These are phyloP conservation scores for Agriopis marginaria DNA, from an alignment of 2,888 invertebrate species.

Conservation along the genomic window DNA sequence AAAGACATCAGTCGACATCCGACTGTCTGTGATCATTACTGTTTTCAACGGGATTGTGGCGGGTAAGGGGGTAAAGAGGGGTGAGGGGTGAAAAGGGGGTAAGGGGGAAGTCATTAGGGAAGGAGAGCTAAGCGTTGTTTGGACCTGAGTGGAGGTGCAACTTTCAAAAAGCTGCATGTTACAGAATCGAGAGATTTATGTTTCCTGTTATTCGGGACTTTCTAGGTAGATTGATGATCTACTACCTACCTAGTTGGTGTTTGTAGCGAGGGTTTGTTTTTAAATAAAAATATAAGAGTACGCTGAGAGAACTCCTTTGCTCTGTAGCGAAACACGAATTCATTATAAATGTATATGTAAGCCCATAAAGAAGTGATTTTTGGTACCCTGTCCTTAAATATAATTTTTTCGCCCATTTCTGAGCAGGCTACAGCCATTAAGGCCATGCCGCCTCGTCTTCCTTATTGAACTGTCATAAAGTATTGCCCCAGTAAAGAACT, in stretches of 20 bases:
- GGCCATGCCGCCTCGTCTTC: too few relatives aligned
- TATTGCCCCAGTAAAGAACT: too few relatives aligned
- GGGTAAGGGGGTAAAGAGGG: slow-evolving; percentile 23
- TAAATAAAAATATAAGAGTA: background rate
- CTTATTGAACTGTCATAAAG: too few relatives aligned
- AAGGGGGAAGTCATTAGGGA: slow-evolving; percentile 41
- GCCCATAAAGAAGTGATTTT: background rate
- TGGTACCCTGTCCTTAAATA: too few relatives aligned
- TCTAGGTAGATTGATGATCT: slow-evolving; percentile 23
- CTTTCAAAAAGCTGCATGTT: slow-evolving; percentile 38
- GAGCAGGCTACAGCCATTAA: too few relatives aligned
- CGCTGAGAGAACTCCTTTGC: background rate
- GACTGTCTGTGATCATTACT: slow-evolving; percentile 51
- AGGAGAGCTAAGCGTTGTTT: slow-evolving; percentile 43
- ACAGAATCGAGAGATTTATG: slow-evolving; percentile 34
- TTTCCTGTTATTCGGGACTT: slow-evolving; percentile 27
- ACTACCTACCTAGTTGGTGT: background rate
- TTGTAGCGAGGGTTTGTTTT: too few relatives aligned
- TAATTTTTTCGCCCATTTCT: too few relatives aligned
- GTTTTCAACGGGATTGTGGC: slow-evolving; percentile 50
- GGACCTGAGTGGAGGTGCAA: slow-evolving; percentile 40
- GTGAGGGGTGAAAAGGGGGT: slow-evolving; percentile 27
- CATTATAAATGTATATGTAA: background rate
- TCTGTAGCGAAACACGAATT: background rate
- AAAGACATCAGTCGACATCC: slow-evolving; percentile 49